Conservation (phyloP, 2,888 invertebrate species). For the Brachyptera putata region DNA sequence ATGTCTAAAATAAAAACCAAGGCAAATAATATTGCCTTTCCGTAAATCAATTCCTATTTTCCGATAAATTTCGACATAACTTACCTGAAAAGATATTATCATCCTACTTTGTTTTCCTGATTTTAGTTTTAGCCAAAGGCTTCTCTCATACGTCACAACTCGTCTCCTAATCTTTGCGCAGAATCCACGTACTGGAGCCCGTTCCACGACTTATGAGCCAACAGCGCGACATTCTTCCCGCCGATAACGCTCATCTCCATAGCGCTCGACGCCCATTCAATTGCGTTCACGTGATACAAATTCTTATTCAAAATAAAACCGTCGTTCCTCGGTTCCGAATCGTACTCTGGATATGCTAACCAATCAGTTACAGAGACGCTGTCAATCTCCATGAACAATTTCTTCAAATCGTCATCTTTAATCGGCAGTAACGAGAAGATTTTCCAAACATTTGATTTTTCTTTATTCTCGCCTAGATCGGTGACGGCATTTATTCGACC, state of each 20-base stretch:
- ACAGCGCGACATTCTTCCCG: constrained; percentile 57
- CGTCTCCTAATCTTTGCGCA: neutral
- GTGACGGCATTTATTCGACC: constrained; percentile 43
- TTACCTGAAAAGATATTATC: too few species aligned
- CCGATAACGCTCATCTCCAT: constrained; percentile 63
- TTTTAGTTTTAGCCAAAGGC: constrained; percentile 5
- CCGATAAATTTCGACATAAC: too few species aligned
- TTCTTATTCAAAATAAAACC: constrained; percentile 50
- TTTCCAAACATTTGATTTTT: constrained; percentile 51
- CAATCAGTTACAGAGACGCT: constrained; percentile 45
- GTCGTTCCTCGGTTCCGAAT: constrained; percentile 39
- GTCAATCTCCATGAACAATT: constrained; percentile 47
- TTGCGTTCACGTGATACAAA: constrained; percentile 57
- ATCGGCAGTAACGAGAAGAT: constrained; percentile 52
- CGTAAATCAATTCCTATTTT: too few species aligned
- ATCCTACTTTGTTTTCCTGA: too few species aligned
- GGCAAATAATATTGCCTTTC: too few species aligned
- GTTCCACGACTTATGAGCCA: constrained; percentile 44
- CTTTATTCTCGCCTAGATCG: too few species aligned
- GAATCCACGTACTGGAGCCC: neutral
- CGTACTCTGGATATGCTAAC: constrained; percentile 56
- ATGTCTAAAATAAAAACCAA: too few species aligned
- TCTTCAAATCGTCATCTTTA: constrained; percentile 44
- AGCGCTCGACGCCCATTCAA: constrained; percentile 62
- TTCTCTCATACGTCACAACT: constrained; percentile 8